Base-by-base conservation (phyloP, 2,888 invertebrate species). In the Scaptomyza reducta region DNA sequence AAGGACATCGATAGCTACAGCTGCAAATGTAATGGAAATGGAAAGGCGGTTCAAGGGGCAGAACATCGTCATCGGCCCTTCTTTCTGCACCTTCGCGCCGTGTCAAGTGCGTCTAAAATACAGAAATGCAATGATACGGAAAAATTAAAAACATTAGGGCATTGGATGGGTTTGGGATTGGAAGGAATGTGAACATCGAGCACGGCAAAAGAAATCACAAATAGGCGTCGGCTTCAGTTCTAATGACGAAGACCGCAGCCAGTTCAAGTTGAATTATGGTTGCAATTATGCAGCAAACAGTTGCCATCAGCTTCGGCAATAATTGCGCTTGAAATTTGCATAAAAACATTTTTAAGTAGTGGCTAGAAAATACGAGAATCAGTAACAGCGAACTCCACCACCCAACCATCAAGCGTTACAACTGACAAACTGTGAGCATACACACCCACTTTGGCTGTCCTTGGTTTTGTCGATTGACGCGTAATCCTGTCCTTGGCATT, bases 1-100 rank as follows among this genome's bases (percentile, higher is more conserved):
- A 89, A 89, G 88, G 89, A 90, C 90, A 89, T 89, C 90, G 89
- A 89, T 89, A 89, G 86, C 89, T 77, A 69, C 72, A 74, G 71
- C 74, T 74, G 81, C 77, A 79, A 88, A 87, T 84, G 89, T 70
- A 87, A 78, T 80, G 82, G 80, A 89, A 85, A 84, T 88, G 85
- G 87, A 83, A 80, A 84, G 78, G 80, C 81, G 67, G 73, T 69
- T 72, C 73, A 57, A 57, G 38, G 49, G 33, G 31, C 31, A 33
- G n/a, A 33, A 6, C 38, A 14, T 6, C 38, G 14, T 6, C 35
- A 35, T 33, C 31, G 13, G 5, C 58, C 25, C 29, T 47, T 41
- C 33, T 33, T 46, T 60, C 67, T 54, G 60, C 88, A 82, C 86
- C 82, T 87, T 74, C 59, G 67, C 56, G 57, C 57, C 82, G 86